Evolutionary conservation across 2,113 vertebrate genomes (phyloP).

Genomic region (Entomyzon cyanotis): DNA sequence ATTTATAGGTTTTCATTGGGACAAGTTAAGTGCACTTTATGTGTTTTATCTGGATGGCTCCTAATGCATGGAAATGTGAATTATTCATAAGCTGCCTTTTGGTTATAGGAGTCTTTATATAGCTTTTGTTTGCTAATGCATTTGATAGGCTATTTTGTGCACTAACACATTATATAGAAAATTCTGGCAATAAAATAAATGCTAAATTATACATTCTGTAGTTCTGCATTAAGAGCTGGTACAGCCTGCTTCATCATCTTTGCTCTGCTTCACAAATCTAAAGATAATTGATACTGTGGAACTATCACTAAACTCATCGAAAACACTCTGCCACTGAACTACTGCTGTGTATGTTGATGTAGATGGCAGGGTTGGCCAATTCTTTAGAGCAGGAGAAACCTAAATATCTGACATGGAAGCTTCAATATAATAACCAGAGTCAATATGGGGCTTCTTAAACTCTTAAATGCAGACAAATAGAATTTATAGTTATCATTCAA

Average conservation of each 20-base stretch:
- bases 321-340: background rate
- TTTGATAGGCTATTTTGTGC: constrained; percentile 59
- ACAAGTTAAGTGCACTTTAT: constrained; percentile 59
- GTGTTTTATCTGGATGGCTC: constrained; percentile 48
- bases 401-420: background rate
- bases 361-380: background rate
- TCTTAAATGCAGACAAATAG: background rate
- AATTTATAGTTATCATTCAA: background rate
- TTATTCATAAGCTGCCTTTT: constrained; percentile 68
- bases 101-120: constrained; percentile 60
- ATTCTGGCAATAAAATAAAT: constrained; percentile 64
- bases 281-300: constrained; percentile 49
- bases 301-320: background rate
- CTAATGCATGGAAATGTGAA: constrained; percentile 68
- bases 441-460: background rate
- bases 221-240: constrained; percentile 38
- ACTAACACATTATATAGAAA: constrained; percentile 47
- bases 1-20: constrained; percentile 53
- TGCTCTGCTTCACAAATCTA: constrained; percentile 57
- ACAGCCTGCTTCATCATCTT: constrained; percentile 44
- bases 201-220: constrained; percentile 68
- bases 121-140: constrained; percentile 74
- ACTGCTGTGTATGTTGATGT: background rate
- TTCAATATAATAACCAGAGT: background rate
- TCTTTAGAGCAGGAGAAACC: background rate